Base-by-base conservation (phyloP, 1,140 invertebrate genomes). In the Telenomus remus region DNA sequence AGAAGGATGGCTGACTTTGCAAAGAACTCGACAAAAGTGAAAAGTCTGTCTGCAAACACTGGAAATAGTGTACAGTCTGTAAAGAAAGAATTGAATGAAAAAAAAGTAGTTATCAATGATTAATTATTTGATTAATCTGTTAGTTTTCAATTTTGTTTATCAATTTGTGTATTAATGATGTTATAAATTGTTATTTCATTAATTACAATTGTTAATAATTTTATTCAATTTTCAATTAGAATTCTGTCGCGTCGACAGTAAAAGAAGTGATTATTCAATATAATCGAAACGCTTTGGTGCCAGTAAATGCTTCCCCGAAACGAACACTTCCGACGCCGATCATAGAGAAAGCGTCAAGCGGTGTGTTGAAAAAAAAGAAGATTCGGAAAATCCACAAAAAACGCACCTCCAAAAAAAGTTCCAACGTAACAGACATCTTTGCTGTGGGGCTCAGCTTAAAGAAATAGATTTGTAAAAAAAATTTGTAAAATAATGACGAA, bases 351-450 rank as follows among this genome's bases (percentile, higher is more conserved):
- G 56, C 6, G 55, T 19, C 60, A 12, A 47, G 14, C n/a, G 43
- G 7, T 5, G 0, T 44, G 3, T 11, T 49, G n/a, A 66, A 48
- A 43, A 74, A 57, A 39, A 74, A 73, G 43, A 73, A 68, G 13
- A 46, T 60, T n/a, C n/a, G 59, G 9, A 69, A 70, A 49, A 65
- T 73, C 16, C n/a, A 65, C 37, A 78, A 78, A 54, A 69, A 70
- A 12, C 33, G 33, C 34, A 51, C 8, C 10, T 61, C 54, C 1
- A 73, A 61, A 48, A 71, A 70, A 71, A 34, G 33, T 13, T 10
- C 15, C 6, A 56, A 61, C 15, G 27, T 68, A 42, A 13, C 78
- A 42, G 37, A 75, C 35, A 15, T 50, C n/a, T 39, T 35, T 13
- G 6, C 70, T n/a, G 63, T 73, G 43, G 70, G 70, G 15, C 51